These are phyloP conservation scores for Sprattus sprattus DNA, from an alignment of 2,113 vertebrate species.

Conservation along the genomic window DNA sequence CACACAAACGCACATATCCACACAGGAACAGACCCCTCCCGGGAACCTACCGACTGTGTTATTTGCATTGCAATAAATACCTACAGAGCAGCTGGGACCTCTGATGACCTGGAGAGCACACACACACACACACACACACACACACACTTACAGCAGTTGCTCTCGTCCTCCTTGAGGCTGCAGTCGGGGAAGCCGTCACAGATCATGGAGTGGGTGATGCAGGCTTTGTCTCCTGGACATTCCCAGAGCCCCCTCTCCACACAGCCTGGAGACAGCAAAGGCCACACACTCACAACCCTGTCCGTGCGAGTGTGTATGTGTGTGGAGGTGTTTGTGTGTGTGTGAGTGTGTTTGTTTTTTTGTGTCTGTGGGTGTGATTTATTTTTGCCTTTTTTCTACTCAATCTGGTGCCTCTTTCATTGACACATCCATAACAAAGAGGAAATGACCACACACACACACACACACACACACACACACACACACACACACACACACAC, in stretches of 20 bases:
- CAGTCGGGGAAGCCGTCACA: slow-evolving; percentile 97
- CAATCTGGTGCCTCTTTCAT: background rate
- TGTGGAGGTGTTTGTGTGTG: background rate
- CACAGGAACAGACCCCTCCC: background rate
- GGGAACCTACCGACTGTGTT: background rate
- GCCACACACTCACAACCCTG: background rate
- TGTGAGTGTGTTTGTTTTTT: background rate
- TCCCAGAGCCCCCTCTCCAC: slow-evolving; percentile 90
- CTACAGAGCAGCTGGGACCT: background rate
- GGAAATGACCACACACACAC: background rate
- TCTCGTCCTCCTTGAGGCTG: slow-evolving; percentile 84
- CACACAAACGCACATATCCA: background rate
- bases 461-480: background rate
- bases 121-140: slow-evolving; percentile 11
- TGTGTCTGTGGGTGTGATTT: background rate
- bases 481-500: background rate
- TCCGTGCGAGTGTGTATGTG: background rate
- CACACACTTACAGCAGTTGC: slow-evolving; percentile 86
- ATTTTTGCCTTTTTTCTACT: background rate
- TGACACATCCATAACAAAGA: background rate
- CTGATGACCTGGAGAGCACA: background rate
- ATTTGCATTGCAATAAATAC: slow-evolving; percentile 13
- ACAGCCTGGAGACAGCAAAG: slow-evolving; percentile 77
- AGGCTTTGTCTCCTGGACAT: slow-evolving; percentile 82
- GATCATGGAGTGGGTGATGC: slow-evolving; percentile 83